Evolutionary conservation across 2,113 vertebrate genomes (phyloP), one percentile per base, ranked within the genome.

Genomic region (Climacteris rufus): DNA sequence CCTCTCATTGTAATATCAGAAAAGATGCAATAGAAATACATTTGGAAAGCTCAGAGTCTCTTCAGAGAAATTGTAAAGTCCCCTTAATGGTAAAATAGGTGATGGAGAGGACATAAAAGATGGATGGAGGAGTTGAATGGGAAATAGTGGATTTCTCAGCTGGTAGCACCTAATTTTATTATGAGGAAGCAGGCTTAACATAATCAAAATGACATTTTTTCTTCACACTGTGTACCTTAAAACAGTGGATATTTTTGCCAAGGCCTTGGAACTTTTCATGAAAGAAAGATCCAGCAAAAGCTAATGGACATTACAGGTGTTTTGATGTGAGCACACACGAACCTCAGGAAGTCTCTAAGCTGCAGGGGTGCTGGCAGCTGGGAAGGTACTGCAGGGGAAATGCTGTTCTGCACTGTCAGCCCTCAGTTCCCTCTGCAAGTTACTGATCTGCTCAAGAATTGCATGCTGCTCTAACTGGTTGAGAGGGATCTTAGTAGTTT

Each of bases 331-430:
- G 37, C 25, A 20, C 25, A 1, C 11, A 35, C 11, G 78, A 20
- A 57, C 25, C 24, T 81, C 28, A 30, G 37, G 28, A 72, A 65
- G 23, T 20, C 33, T 50, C 39, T 59, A 63, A 80, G 63, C 15
- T 90, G 23, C 31, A 52, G 3, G 18, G 52, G 13, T 87, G 12
- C 37, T 47, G 33, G 17, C 47, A 65, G n/a, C 47, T 69, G 74
- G 30, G 19, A 42, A 47, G 75, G 27, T 81, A 0, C 33, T 21
- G 1, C 12, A 19, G 31, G 45, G 72, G 42, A 65, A 40, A 56
- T 35, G 5, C 23, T 33, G n/a, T 59, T 81, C 28, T 16, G 21
- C 8, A 1, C 21, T 64, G 23, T 30, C 0, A 0, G n/a, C 27
- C 56, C 64, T 7, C 11, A 3, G 18, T 60, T 71, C 39, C 27